A percentile compares a stretch with the other conserved stretches of the same genome.
phyloP scores from a whole-genome alignment of 2,888 invertebrate genomes.

The Drosophila multiciliata region DNA sequence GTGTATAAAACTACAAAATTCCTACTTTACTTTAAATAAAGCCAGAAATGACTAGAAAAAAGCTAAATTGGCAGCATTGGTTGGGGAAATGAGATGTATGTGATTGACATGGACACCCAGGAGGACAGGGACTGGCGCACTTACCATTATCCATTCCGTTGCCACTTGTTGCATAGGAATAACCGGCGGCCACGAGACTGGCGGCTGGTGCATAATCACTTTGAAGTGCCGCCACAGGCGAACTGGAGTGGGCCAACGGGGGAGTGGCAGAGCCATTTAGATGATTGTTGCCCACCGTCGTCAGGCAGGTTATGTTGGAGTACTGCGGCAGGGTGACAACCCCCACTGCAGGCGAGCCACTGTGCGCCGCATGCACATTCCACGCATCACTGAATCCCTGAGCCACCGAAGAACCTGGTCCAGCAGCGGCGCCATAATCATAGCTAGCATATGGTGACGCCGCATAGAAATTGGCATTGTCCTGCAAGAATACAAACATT shows the following conservation, averaged over 20 bases:
- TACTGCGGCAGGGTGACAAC: conserved; percentile 81
- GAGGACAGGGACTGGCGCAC: conserved; percentile 51
- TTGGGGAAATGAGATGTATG: conserved; percentile 46
- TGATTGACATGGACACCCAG: conserved; percentile 80
- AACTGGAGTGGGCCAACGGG: conserved; percentile 77
- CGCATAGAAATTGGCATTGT: conserved; percentile 83
- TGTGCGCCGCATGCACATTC: conserved; percentile 78
- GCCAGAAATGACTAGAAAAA: background rate
- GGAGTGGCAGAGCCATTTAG: conserved; percentile 75
- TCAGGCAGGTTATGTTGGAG: conserved; percentile 81
- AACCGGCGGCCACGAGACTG: conserved; percentile 80
- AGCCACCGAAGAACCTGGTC: conserved; percentile 51
- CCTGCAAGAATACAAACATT: conserved; percentile 61
- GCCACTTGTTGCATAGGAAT: conserved; percentile 80
- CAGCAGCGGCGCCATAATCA: conserved; percentile 68
- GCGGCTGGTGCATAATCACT: conserved; percentile 83
- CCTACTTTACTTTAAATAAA: background rate
- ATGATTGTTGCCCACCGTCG: conserved; percentile 64
- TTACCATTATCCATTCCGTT: conserved; percentile 83
- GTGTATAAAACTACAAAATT: background rate
- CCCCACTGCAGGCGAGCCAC: conserved; percentile 56
- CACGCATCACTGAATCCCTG: conserved; percentile 80
- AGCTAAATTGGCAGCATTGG: background rate
- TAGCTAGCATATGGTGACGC: conserved; percentile 82
- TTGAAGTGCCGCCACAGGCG: conserved; percentile 76